Conservation (phyloP, 2,888 invertebrate species). For the Acleris cristana region DNA sequence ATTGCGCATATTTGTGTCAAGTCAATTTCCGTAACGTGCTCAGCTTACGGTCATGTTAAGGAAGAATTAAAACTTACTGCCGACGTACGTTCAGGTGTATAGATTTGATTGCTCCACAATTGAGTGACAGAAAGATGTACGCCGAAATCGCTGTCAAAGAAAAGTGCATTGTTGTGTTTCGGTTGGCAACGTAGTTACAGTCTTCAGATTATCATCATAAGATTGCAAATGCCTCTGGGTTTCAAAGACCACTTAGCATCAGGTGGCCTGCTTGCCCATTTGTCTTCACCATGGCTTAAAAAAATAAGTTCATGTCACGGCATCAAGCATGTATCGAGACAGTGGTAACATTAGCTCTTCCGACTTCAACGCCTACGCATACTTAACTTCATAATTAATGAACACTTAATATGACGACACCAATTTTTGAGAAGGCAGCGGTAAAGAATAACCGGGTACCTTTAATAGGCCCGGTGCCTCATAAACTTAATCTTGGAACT, state of each 20-base stretch:
- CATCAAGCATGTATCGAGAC: background rate
- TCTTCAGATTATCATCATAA: too few relatives aligned
- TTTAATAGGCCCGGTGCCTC: conserved; percentile 60
- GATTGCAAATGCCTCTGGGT: too few relatives aligned
- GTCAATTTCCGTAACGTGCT: conserved; percentile 48
- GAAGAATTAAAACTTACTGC: background rate
- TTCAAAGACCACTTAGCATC: too few relatives aligned
- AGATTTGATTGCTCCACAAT: too few relatives aligned
- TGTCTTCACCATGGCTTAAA: too few relatives aligned
- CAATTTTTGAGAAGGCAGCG: conserved; percentile 46
- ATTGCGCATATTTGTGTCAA: conserved; percentile 47
- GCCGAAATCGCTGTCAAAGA: too few relatives aligned
- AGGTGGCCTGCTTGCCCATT: too few relatives aligned
- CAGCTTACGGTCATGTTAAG: background rate
- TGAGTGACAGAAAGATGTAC: too few relatives aligned
- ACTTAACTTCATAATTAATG: conserved; percentile 57
- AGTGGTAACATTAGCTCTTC: conserved; percentile 6
- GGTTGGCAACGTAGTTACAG: too few relatives aligned
- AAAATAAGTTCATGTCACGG: too few relatives aligned
- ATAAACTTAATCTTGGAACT: conserved; percentile 74
- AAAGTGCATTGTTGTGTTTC: too few relatives aligned
- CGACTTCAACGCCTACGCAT: conserved; percentile 11
- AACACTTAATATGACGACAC: conserved; percentile 52
- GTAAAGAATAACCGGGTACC: conserved; percentile 55
- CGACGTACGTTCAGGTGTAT: background rate